Evolutionary conservation across 2,888 invertebrate species (phyloP).

Genomic region (Catocala fraxini): DNA sequence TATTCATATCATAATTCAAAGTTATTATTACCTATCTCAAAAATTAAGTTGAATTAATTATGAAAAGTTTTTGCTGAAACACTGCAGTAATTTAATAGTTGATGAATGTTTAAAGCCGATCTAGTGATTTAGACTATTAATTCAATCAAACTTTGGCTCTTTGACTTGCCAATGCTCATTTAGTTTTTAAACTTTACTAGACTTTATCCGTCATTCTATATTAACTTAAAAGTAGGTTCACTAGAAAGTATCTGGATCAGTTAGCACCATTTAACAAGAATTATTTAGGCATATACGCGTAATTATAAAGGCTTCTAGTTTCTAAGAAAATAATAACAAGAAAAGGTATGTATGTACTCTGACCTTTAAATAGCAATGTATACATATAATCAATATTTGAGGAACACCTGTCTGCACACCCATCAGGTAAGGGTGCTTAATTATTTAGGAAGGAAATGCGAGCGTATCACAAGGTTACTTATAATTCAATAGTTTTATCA

Average conservation of each 20-base stretch:
- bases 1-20: no score
- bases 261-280: background rate
- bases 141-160: slow-evolving; percentile 27
- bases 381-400: no score
- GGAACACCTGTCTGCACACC: no score
- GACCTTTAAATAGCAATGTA: no score
- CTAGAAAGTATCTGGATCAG: slow-evolving; percentile 21
- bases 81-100: slow-evolving; percentile 19
- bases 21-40: slow-evolving; percentile 12
- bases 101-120: slow-evolving; percentile 28
- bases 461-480: no score
- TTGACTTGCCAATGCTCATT: slow-evolving; percentile 27
- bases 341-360: no score
- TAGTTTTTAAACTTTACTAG: slow-evolving; percentile 25
- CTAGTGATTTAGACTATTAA: slow-evolving; percentile 26
- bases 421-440: no score
- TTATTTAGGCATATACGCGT: no score
- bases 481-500: no score
- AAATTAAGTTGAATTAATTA: slow-evolving; percentile 42
- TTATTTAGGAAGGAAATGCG: no score
- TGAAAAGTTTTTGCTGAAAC: slow-evolving; percentile 7
- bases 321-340: no score
- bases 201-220: slow-evolving; percentile 27
- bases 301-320: no score
- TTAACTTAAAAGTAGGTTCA: slow-evolving; percentile 31